Evolutionary conservation across 2,888 invertebrate genomes (phyloP), one percentile per base, ranked within the genome.

Genomic region (Netelia fuscicornis): DNA sequence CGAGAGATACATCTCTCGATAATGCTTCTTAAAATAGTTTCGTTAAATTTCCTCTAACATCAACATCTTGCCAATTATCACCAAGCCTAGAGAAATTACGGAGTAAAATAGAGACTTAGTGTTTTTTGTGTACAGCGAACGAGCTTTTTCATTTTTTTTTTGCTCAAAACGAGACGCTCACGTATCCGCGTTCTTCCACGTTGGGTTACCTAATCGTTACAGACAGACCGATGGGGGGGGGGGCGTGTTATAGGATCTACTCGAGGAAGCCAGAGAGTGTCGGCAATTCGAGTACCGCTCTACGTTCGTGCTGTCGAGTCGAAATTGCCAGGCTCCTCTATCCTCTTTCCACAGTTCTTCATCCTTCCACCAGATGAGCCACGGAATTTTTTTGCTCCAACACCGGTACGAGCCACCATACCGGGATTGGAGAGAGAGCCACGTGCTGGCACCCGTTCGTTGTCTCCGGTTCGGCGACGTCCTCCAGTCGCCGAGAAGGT

Each of bases 211-310:
- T 54, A 75, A 75, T 75, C 75, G 44, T 64, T 52, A 64, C 13
- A 37, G 75, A 74, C 25, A n/a, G 42, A 67, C 42, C 65, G 8
- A 11, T 62, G 25, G 30, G 20, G 10, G 74, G 54, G 20, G 20
- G 10, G 30, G 54, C 6, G 9, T 76, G 37, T 23, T 6, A 37
- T 20, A 13, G 37, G 20, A 37, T 54, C 8, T 42, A 17, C 67
- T 11, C 0, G 0, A 42, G 71, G 23, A 68, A 71, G 64, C 13
- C n/a, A 8, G 64, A 71, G 60, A 70, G 52, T 64, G 48, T 23
- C 42, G 23, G 67, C 42, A 70, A 71, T 71, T 72, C 54, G 74
- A 85, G 80, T 84, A 87, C 84, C 86, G 84, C 83, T 85, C 72
- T 62, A 68, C 58, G 25, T 83, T 58, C 67, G 71, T 78, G 79